Percentiles rank a stretch among this genome's conserved stretches.
These are phyloP conservation scores for Rhyacichthys aspro DNA, from an alignment of 2,797 vertebrate species.

Conservation along the genomic window DNA sequence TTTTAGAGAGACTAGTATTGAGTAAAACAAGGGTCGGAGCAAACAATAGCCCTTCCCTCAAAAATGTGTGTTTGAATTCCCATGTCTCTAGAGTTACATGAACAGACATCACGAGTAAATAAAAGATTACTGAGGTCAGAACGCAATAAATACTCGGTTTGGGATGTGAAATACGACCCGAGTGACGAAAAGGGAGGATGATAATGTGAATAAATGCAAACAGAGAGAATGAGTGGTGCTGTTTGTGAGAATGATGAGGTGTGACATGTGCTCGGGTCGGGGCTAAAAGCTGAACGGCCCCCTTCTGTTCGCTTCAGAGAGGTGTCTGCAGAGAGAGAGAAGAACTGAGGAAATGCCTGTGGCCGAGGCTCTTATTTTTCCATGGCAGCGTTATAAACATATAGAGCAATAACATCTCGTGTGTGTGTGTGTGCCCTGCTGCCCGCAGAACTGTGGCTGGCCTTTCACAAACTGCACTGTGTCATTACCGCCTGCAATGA, in stretches of 20 bases:
- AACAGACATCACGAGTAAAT: conserved; percentile 32
- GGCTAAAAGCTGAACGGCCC: conserved; percentile 27
- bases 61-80: conserved; percentile 24
- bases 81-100: conserved; percentile 20
- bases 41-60: conserved; percentile 29
- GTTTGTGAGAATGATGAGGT: conserved; percentile 51
- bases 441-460: conserved; percentile 57
- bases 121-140: conserved; percentile 5
- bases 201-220: conserved; percentile 17
- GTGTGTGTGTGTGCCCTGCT: conserved; percentile 31
- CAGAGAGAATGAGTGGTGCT: conserved; percentile 24
- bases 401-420: conserved; percentile 61
- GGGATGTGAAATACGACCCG: conserved; percentile 19
- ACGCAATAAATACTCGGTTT: conserved; percentile 6
- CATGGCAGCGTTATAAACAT: conserved; percentile 70
- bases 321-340: conserved; percentile 30
- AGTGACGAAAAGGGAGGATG: conserved; percentile 2
- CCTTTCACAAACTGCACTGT: conserved; percentile 50
- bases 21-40: conserved; percentile 6
- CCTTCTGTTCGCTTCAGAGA: conserved; percentile 43
- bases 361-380: conserved; percentile 65
- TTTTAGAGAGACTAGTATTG: neutral
- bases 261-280: conserved; percentile 44
- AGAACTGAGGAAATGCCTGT: conserved; percentile 68
- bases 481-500: conserved; percentile 57